Evolutionary conservation across 2,888 invertebrate genomes (phyloP).

Genomic region (Portevinia maculata): DNA sequence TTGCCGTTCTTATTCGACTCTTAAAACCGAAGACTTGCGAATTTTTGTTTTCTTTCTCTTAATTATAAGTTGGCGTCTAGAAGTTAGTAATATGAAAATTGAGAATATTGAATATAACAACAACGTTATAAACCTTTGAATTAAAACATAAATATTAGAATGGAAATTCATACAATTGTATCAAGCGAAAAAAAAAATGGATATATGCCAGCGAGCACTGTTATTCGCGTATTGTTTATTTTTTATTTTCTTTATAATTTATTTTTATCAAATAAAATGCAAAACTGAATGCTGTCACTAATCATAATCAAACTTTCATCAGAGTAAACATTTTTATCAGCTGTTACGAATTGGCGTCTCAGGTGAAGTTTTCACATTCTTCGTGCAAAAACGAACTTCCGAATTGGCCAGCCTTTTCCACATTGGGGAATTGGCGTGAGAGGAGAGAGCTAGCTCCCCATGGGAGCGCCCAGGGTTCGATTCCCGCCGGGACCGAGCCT

Average conservation of each 20-base stretch:
- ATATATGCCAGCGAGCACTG: slow-evolving; percentile 50
- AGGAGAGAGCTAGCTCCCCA: too few species aligned
- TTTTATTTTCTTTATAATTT: slow-evolving; percentile 55
- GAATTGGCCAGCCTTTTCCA: too few species aligned
- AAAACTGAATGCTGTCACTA: slow-evolving; percentile 46
- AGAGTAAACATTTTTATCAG: too few species aligned
- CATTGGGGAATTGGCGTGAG: too few species aligned
- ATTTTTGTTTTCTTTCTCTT: slow-evolving; percentile 6
- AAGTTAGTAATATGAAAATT: slow-evolving; percentile 31
- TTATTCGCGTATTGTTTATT: slow-evolving; percentile 42
- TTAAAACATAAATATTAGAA: slow-evolving; percentile 45
- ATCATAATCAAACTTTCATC: not conserved
- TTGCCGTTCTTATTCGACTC: slow-evolving; percentile 17
- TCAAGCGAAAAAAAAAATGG: slow-evolving; percentile 11
- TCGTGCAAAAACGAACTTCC: too few species aligned
- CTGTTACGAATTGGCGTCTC: too few species aligned
- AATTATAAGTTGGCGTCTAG: slow-evolving; percentile 42
- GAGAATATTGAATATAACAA: slow-evolving; percentile 33
- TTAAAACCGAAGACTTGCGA: slow-evolving; percentile 13
- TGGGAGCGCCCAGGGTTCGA: too few species aligned
- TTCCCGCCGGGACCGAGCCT: too few species aligned
- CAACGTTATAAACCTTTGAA: slow-evolving; percentile 49
- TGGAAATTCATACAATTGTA: slow-evolving; percentile 30
- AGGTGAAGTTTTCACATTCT: too few species aligned
- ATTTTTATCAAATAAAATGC: slow-evolving; percentile 68